Percentiles rank a stretch among this genome's conserved stretches.
Evolutionary conservation across 2,888 invertebrate species (phyloP).

Genomic region (Ernsta delagoae): DNA sequence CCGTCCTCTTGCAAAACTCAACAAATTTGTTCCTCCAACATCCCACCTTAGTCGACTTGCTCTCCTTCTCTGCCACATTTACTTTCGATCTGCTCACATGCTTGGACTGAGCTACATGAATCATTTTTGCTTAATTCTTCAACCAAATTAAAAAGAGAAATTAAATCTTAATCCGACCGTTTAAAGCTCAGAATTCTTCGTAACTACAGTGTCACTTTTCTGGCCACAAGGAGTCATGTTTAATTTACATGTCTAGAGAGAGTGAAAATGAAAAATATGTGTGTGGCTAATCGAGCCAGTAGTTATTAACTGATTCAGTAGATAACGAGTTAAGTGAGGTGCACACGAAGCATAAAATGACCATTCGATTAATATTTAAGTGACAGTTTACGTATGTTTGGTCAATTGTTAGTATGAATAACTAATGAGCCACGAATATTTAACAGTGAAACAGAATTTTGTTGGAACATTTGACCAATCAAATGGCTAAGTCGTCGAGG

Average conservation of each 20-base stretch:
- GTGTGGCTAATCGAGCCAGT: constrained; percentile 48
- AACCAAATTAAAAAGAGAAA: too few relatives aligned
- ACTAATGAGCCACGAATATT: not conserved
- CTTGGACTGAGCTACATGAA: not conserved
- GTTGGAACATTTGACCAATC: too few relatives aligned
- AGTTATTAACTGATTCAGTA: constrained; percentile 61
- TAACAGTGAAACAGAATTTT: not conserved
- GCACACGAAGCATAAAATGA: constrained; percentile 24
- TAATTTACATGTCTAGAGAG: not conserved
- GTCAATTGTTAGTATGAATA: not conserved
- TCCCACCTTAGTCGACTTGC: constrained; percentile 45
- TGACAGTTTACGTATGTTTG: not conserved
- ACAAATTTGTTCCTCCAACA: constrained; percentile 57
- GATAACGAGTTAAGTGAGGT: constrained; percentile 41
- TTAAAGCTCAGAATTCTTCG: not conserved
- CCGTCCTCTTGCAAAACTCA: constrained; percentile 88
- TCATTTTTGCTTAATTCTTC: not conserved
- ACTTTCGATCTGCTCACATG: not conserved
- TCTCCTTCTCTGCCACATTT: not conserved
- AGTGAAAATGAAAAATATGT: constrained; percentile 47
- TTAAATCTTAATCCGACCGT: too few relatives aligned
- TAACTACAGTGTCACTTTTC: not conserved
- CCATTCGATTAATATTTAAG: constrained; percentile 23
- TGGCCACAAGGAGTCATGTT: too few relatives aligned
- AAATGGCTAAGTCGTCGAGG: too few relatives aligned